Percentiles rank a stretch among this genome's conserved stretches.
These are phyloP conservation scores for Suillia variegata DNA, from an alignment of 2,888 invertebrate species.

Conservation along the genomic window DNA sequence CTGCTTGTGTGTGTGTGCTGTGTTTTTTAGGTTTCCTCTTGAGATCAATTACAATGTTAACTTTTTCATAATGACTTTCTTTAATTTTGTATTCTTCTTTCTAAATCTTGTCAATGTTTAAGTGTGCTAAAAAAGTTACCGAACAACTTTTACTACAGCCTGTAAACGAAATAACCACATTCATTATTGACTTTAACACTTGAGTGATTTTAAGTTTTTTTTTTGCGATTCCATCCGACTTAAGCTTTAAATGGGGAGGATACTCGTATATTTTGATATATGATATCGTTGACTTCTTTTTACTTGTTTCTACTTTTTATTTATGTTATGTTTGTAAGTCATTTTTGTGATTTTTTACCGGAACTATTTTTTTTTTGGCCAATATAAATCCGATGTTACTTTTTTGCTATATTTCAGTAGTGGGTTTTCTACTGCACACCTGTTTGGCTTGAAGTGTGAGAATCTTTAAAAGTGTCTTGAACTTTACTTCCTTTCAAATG, in stretches of 20 bases:
- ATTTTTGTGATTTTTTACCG: constrained; percentile 44
- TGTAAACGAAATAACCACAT: constrained; percentile 49
- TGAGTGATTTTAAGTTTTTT: constrained; percentile 48
- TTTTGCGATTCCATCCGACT: constrained; percentile 26
- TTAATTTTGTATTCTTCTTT: constrained; percentile 29
- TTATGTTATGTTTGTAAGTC: constrained; percentile 1
- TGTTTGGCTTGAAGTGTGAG: constrained; percentile 43
- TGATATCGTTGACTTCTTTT: too few species aligned
- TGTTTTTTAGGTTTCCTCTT: constrained; percentile 61
- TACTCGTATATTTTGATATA: constrained; percentile 35
- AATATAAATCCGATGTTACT: constrained; percentile 22
- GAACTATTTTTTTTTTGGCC: constrained; percentile 41
- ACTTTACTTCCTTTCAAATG: constrained; percentile 10
- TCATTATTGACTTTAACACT: constrained; percentile 36
- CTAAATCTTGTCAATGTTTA: constrained; percentile 25
- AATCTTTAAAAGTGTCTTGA: constrained; percentile 22
- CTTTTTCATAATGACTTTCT: constrained; percentile 32
- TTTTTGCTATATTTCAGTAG: constrained; percentile 13
- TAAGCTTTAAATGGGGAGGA: constrained; percentile 19
- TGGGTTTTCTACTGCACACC: constrained; percentile 32
- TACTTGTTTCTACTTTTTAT: too few species aligned
- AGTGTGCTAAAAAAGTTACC: constrained; percentile 19
- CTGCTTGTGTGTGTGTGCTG: constrained; percentile 32
- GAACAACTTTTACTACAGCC: constrained; percentile 47
- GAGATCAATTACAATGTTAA: constrained; percentile 58